These are phyloP conservation scores for Microctenopoma stevenorrisi DNA, from an alignment of 2,797 vertebrate species.

Conservation along the genomic window DNA sequence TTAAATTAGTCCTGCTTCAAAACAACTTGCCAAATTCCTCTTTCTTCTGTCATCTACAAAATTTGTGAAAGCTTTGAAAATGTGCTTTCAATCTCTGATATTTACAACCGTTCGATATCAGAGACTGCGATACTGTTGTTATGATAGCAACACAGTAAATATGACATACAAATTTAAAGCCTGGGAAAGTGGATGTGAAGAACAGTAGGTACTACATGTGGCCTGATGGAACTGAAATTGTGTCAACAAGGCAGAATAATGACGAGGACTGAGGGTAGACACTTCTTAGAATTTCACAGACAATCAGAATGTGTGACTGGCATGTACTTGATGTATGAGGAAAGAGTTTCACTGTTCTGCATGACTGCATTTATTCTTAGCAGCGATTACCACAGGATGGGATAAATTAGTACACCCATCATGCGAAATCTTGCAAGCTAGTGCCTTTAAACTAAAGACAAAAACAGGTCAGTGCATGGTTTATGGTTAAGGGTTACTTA, in stretches of 20 bases:
- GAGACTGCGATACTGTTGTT: constrained; percentile 24
- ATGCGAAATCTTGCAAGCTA: constrained; percentile 1
- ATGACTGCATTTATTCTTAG: constrained; percentile 25
- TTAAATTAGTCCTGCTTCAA: constrained; percentile 24
- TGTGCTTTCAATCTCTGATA: no score
- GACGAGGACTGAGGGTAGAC: constrained; percentile 16
- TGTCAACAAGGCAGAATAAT: constrained; percentile 43
- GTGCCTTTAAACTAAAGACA: background rate
- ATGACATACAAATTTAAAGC: constrained; percentile 28
- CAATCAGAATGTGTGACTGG: constrained; percentile 33
- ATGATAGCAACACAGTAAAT: constrained; percentile 24
- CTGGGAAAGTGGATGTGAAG: constrained; percentile 36
- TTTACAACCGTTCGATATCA: constrained; percentile 9
- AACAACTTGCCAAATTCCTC: constrained; percentile 8
- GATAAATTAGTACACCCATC: constrained; percentile 5
- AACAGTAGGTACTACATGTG: constrained; percentile 21
- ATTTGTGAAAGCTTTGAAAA: constrained; percentile 35
- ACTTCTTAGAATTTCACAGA: constrained; percentile 19
- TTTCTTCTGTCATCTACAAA: constrained; percentile 22
- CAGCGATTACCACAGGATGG: constrained; percentile 34
- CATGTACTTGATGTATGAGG: constrained; percentile 17
- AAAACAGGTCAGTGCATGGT: background rate
- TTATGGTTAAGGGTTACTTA: background rate
- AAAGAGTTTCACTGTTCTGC: constrained; percentile 12
- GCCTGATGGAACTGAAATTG: constrained; percentile 24